A percentile compares a stretch with the other conserved stretches of the same genome.
Conservation (phyloP, 2,888 invertebrate species). For the Asteroscopus sphinx region DNA sequence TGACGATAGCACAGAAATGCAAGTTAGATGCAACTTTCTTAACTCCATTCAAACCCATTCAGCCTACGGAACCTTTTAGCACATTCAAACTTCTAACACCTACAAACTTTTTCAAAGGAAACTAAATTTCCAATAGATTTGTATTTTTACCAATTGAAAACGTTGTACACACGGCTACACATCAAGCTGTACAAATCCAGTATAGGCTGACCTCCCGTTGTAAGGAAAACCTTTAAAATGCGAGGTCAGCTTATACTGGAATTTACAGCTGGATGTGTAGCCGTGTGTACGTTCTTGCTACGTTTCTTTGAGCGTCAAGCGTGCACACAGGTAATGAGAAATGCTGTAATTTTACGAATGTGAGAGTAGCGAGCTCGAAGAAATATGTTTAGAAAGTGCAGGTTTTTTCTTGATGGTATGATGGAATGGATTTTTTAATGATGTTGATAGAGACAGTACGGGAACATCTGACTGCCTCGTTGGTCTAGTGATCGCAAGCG, state of each 20-base stretch:
- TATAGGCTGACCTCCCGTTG: too few species aligned
- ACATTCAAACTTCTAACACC: conserved; percentile 18
- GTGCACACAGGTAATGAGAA: conserved; percentile 45
- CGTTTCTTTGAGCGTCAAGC: conserved; percentile 46
- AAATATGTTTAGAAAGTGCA: conserved; percentile 11
- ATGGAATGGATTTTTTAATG: background rate
- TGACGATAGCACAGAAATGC: too few species aligned
- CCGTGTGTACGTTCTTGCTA: conserved; percentile 16
- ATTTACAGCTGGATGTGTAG: too few species aligned
- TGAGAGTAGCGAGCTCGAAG: background rate
- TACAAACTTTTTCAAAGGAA: conserved; percentile 33
- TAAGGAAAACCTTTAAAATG: too few species aligned
- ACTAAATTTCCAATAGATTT: conserved; percentile 51
- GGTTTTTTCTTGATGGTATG: background rate
- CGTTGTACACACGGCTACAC: too few species aligned
- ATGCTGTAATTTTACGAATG: conserved; percentile 21
- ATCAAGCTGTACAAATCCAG: too few species aligned
- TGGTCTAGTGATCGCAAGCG: too few species aligned
- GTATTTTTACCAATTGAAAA: conserved; percentile 53
- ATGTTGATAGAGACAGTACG: background rate
- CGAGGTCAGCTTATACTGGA: too few species aligned
- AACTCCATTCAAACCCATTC: conserved; percentile 8
- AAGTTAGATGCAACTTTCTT: too few species aligned
- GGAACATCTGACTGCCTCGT: too few species aligned
- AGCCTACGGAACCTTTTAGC: conserved; percentile 33